Percentiles rank a stretch among this genome's conserved stretches.
phyloP scores from a whole-genome alignment of 1,140 invertebrate genomes.

The Amyelois transitella region DNA sequence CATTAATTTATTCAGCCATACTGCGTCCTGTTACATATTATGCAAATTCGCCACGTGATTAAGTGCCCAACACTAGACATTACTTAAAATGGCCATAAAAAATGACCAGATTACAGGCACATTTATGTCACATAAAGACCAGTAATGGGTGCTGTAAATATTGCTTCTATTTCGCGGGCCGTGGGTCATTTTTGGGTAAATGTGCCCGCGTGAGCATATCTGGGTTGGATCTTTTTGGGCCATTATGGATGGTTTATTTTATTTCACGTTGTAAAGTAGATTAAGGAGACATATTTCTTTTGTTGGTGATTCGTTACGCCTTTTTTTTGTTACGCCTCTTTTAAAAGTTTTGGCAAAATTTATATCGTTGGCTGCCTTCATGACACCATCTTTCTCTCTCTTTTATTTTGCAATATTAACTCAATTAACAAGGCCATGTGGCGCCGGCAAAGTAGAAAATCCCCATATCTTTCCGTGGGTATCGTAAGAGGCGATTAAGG shows the following conservation, averaged over 20 bases:
- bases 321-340: too few species aligned
- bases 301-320: too few species aligned
- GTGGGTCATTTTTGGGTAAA: slow-evolving; percentile 31
- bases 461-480: too few species aligned
- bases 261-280: slow-evolving; percentile 3
- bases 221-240: slow-evolving; percentile 21
- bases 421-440: too few species aligned
- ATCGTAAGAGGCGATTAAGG: too few species aligned
- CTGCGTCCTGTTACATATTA: too few species aligned
- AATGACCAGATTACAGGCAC: slow-evolving; percentile 38
- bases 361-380: too few species aligned
- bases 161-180: slow-evolving; percentile 32
- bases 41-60: slow-evolving; percentile 49
- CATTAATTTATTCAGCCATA: too few species aligned
- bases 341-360: too few species aligned
- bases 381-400: too few species aligned
- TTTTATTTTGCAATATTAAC: too few species aligned
- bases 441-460: too few species aligned
- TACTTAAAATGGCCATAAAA: slow-evolving; percentile 51
- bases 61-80: slow-evolving; percentile 28
- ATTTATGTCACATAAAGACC: slow-evolving; percentile 41
- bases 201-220: slow-evolving; percentile 34
- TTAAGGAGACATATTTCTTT: not conserved
- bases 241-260: slow-evolving; percentile 6
- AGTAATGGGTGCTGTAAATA: slow-evolving; percentile 42